Percentiles rank a stretch among this genome's conserved stretches.
Conservation (phyloP, 37 sponge, comb jelly and placozoan genomes). For the Hormiphora californensis region DNA sequence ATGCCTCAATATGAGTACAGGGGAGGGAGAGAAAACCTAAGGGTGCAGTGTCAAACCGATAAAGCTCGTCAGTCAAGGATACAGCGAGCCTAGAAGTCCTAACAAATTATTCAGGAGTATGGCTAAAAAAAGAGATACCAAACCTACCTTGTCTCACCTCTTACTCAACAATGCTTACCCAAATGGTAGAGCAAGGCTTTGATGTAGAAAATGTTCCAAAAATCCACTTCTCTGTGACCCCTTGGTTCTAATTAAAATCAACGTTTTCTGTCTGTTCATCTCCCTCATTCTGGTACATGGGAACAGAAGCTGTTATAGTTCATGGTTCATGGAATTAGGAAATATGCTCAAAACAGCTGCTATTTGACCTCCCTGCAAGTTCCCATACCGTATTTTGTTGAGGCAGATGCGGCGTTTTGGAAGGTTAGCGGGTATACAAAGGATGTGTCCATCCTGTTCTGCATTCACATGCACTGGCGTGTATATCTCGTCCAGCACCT, state of each 20-base stretch:
- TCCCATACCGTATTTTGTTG: neutral
- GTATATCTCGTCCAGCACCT: conserved; percentile 47
- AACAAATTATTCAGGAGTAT: too few species aligned
- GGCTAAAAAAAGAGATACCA: too few species aligned
- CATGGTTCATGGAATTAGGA: too few species aligned
- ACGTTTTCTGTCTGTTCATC: neutral
- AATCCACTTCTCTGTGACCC: neutral
- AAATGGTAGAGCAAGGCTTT: neutral
- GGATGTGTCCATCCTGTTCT: conserved; percentile 11
- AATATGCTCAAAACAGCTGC: too few species aligned
- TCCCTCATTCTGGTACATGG: neutral
- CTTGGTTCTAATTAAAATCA: conserved; percentile 4
- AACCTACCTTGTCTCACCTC: too few species aligned
- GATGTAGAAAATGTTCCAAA: neutral
- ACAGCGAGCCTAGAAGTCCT: too few species aligned
- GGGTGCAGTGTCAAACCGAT: too few species aligned
- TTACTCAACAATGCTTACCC: too few species aligned
- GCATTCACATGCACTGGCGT: neutral
- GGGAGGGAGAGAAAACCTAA: too few species aligned
- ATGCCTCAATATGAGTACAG: neutral
- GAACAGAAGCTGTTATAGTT: too few species aligned
- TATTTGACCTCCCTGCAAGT: too few species aligned
- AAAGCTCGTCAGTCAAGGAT: too few species aligned
- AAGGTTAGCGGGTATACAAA: neutral
- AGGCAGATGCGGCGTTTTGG: neutral